phyloP scores from a whole-genome alignment of 1,140 invertebrate genomes.

The Eueides isabella region DNA sequence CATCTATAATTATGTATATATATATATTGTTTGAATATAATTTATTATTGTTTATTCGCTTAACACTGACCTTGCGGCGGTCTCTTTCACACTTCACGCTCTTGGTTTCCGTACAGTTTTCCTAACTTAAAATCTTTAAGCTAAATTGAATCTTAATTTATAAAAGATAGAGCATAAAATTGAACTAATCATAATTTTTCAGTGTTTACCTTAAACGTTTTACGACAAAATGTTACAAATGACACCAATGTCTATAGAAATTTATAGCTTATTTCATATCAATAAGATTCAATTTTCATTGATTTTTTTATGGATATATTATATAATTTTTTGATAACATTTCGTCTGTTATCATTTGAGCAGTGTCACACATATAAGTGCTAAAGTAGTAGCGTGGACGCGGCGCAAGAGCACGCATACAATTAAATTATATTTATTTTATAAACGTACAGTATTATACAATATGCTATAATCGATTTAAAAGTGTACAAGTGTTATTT shows the following conservation, averaged over 20 bases:
- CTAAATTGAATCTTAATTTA: neutral
- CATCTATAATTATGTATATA: neutral
- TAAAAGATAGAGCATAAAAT: slow-evolving; percentile 46
- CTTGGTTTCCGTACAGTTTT: slow-evolving; percentile 65
- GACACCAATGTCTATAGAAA: slow-evolving; percentile 2
- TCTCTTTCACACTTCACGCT: slow-evolving; percentile 55
- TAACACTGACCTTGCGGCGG: slow-evolving; percentile 63
- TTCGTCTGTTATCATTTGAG: slow-evolving; percentile 69
- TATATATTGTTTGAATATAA: slow-evolving; percentile 47
- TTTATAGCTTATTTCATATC: slow-evolving; percentile 24
- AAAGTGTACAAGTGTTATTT: neutral
- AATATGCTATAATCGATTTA: neutral
- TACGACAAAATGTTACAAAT: slow-evolving; percentile 39
- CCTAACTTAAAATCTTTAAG: slow-evolving; percentile 41
- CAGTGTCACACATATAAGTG: slow-evolving; percentile 66
- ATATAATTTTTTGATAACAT: slow-evolving; percentile 26
- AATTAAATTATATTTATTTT: too few relatives aligned
- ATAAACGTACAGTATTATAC: slow-evolving; percentile 2
- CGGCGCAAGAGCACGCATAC: slow-evolving; percentile 29
- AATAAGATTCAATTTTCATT: slow-evolving; percentile 37
- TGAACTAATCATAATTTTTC: slow-evolving; percentile 41
- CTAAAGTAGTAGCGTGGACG: slow-evolving; percentile 44
- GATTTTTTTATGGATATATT: neutral
- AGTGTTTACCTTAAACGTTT: slow-evolving; percentile 62
- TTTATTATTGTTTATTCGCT: slow-evolving; percentile 58